Evolutionary conservation across 1,140 invertebrate species (phyloP).

Genomic region (Coboldia fuscipes): DNA sequence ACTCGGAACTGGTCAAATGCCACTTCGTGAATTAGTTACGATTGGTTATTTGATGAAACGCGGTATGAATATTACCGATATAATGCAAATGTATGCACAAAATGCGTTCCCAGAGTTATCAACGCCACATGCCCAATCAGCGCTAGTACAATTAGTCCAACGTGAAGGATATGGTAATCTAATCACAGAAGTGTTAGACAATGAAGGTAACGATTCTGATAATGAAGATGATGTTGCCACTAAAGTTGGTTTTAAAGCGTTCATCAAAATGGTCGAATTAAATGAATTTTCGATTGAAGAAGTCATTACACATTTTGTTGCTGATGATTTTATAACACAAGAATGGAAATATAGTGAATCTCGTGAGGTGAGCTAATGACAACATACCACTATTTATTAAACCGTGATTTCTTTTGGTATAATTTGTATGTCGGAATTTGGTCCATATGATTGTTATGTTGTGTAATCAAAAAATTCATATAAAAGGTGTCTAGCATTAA

Average conservation of each 20-base stretch:
- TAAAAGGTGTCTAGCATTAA: too few species aligned
- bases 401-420: too few species aligned
- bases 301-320: slow-evolving; percentile 54
- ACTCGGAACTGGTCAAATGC: slow-evolving; percentile 55
- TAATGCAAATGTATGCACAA: slow-evolving; percentile 52
- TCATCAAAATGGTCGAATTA: slow-evolving; percentile 62
- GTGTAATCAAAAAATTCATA: too few species aligned
- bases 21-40: slow-evolving; percentile 55
- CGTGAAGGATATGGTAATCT: slow-evolving; percentile 54
- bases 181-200: slow-evolving; percentile 55
- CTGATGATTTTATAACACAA: slow-evolving; percentile 57
- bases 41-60: slow-evolving; percentile 52
- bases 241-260: slow-evolving; percentile 59
- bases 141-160: slow-evolving; percentile 60
- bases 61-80: slow-evolving; percentile 52
- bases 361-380: slow-evolving; percentile 32
- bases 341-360: slow-evolving; percentile 52
- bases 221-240: slow-evolving; percentile 50
- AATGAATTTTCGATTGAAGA: slow-evolving; percentile 61
- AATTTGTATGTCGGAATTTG: too few species aligned
- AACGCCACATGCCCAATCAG: slow-evolving; percentile 56
- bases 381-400: too few species aligned
- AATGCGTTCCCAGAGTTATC: slow-evolving; percentile 54
- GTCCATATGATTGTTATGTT: too few species aligned
- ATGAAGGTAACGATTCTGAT: slow-evolving; percentile 46